Base-by-base conservation (phyloP, 2,113 vertebrate species). In the Callorhinus ursinus region DNA sequence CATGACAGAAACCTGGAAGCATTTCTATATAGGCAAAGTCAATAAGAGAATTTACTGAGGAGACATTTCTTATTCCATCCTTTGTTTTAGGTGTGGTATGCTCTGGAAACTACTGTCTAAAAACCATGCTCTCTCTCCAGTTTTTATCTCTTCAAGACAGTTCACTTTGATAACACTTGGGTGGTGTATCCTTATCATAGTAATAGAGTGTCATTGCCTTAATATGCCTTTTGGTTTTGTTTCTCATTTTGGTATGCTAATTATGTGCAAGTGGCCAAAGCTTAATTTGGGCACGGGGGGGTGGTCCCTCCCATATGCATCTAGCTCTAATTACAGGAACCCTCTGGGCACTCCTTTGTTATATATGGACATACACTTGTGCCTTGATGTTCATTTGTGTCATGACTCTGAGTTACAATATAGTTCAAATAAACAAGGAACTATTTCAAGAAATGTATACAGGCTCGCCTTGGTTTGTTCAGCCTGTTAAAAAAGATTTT, bases 311-410 rank as follows among this genome's bases (percentile, higher is more conserved):
- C n/a, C 10, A 0, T 26, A 11, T 59, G 24, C 63, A 22, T 74
- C 31, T 36, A 14, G 84, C 53, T 92, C 49, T 86, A 69, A 39
- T 86, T 97, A 42, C 31, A 31, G 79, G 77, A 82, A 53, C 4
- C 72, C 61, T 36, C 31, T 55, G 49, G 80, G 28, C 46, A 24
- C n/a, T 39, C 39, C 39, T 80, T 84, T 90, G 69, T 89, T 92
- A 79, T 85, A 46, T 57, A 76, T 91, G 96, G 88, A 22, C 42
- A 57, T 65, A 55, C 71, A 86, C 11, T 92, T 89, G 88, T 95
- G 86, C 49, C 18, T 12, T 31, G 76, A 67, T 14, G 11, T 46
- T 95, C 65, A 46, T 46, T 72, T 82, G 36, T 87, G 61, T 77
- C 84, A 36, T 55, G 57, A 71, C 51, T 92, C 16, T 22, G 49